Conservation (phyloP, 2,797 vertebrate species). For the Scomberomorus guttatus region DNA sequence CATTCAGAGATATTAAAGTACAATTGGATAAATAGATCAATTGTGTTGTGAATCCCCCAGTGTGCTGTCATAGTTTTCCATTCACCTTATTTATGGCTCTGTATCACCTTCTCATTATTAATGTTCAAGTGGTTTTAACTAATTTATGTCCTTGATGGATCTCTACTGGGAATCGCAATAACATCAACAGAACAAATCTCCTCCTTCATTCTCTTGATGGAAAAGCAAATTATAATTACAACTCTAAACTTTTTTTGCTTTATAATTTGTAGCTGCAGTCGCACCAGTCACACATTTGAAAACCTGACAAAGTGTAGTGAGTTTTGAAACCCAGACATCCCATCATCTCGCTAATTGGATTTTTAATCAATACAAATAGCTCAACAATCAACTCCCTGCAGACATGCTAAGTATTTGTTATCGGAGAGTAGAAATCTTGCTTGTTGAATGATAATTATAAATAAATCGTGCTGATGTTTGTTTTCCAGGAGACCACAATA, state of each 20-base stretch:
- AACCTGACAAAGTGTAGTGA: too few species aligned
- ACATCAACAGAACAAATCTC: slow-evolving; percentile 12
- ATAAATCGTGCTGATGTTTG: slow-evolving; percentile 30
- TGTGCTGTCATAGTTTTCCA: neutral
- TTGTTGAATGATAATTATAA: slow-evolving; percentile 4
- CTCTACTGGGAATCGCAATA: slow-evolving; percentile 1
- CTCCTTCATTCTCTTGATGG: neutral
- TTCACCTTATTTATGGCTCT: slow-evolving; percentile 16
- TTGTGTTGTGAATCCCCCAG: neutral
- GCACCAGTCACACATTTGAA: too few species aligned
- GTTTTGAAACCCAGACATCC: neutral
- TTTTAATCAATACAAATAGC: too few species aligned
- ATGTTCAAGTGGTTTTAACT: slow-evolving; percentile 30
- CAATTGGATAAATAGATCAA: slow-evolving; percentile 43
- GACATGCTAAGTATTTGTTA: neutral
- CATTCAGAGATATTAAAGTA: slow-evolving; percentile 35
- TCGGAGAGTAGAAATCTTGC: neutral
- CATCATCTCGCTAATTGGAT: slow-evolving; percentile 13
- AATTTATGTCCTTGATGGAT: slow-evolving; percentile 12
- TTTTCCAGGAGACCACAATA: slow-evolving; percentile 95
- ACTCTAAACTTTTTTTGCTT: neutral
- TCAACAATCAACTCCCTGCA: neutral
- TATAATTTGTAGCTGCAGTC: slow-evolving; percentile 15
- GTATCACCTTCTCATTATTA: slow-evolving; percentile 23
- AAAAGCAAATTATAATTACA: slow-evolving; percentile 16